phyloP scores from a whole-genome alignment of 2,888 invertebrate species.

The Meteorus colon region DNA sequence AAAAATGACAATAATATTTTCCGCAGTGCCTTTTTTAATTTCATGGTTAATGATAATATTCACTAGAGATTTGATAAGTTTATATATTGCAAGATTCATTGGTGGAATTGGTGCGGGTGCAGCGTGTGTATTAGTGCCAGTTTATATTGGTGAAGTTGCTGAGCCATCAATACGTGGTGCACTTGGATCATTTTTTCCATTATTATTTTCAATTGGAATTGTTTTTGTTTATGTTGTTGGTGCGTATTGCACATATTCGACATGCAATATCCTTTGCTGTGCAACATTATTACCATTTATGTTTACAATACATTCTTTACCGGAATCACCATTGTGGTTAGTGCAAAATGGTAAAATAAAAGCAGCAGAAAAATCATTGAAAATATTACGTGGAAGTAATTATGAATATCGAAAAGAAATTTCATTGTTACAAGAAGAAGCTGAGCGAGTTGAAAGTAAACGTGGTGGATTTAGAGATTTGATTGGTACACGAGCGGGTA shows the following conservation, averaged over 20 bases:
- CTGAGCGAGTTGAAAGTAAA: slow-evolving; percentile 58
- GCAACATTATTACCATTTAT: slow-evolving; percentile 69
- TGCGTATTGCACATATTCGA: slow-evolving; percentile 70
- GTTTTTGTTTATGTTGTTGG: slow-evolving; percentile 73
- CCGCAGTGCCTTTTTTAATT: slow-evolving; percentile 62
- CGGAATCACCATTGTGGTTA: slow-evolving; percentile 67
- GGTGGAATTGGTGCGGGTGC: slow-evolving; percentile 74
- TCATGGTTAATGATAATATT: slow-evolving; percentile 73
- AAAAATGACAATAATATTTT: slow-evolving; percentile 58
- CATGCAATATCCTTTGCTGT: slow-evolving; percentile 71
- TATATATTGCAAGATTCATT: slow-evolving; percentile 66
- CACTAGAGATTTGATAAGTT: slow-evolving; percentile 50
- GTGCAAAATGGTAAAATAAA: slow-evolving; percentile 57
- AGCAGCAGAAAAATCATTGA: slow-evolving; percentile 57
- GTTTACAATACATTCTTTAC: slow-evolving; percentile 61
- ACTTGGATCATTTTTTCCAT: slow-evolving; percentile 75
- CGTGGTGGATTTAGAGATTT: slow-evolving; percentile 65
- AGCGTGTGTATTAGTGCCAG: slow-evolving; percentile 73
- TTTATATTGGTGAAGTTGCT: slow-evolving; percentile 76
- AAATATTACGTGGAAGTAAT: slow-evolving; percentile 56
- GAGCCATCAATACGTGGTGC: slow-evolving; percentile 74
- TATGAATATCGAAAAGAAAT: slow-evolving; percentile 62
- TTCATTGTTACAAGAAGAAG: slow-evolving; percentile 59
- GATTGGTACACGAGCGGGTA: slow-evolving; percentile 62
- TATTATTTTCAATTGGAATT: slow-evolving; percentile 74